These are phyloP conservation scores for Zaprionus capensis DNA, from an alignment of 1,140 invertebrate genomes.

Conservation along the genomic window DNA sequence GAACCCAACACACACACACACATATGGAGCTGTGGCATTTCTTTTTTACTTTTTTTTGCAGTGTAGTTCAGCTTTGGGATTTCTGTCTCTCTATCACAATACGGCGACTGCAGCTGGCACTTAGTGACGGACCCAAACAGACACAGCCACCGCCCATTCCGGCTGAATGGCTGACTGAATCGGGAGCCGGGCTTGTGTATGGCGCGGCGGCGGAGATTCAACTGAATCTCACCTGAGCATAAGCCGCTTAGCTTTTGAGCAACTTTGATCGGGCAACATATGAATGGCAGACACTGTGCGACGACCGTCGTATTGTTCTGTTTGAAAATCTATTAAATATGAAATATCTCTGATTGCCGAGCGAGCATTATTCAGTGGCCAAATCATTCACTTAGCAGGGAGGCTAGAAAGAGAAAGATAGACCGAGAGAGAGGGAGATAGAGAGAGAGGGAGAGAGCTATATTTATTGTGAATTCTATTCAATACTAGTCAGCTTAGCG, in stretches of 20 bases:
- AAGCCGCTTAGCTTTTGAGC: slow-evolving; percentile 74
- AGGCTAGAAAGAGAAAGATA: neutral
- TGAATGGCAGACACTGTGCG: slow-evolving; percentile 52
- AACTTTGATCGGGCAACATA: slow-evolving; percentile 59
- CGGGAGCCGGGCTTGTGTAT: neutral
- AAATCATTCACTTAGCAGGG: neutral
- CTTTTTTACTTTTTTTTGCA: slow-evolving; percentile 34
- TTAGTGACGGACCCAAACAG: slow-evolving; percentile 30
- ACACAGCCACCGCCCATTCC: neutral
- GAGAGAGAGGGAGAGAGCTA: neutral
- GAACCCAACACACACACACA: slow-evolving; percentile 38
- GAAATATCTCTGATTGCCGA: neutral
- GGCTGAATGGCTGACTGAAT: slow-evolving; percentile 12
- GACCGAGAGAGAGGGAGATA: neutral
- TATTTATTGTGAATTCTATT: neutral
- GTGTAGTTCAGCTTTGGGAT: slow-evolving; percentile 38
- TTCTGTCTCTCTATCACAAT: slow-evolving; percentile 57
- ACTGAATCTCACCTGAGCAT: slow-evolving; percentile 30
- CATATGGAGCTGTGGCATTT: slow-evolving; percentile 9
- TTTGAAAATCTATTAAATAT: slow-evolving; percentile 43
- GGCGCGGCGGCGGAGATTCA: neutral
- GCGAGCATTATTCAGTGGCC: neutral
- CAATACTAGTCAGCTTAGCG: neutral
- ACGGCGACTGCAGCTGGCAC: slow-evolving; percentile 47
- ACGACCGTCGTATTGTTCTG: slow-evolving; percentile 24